Evolutionary conservation across 2,888 invertebrate genomes (phyloP).

Genomic region (Ectemnius lituratus): DNA sequence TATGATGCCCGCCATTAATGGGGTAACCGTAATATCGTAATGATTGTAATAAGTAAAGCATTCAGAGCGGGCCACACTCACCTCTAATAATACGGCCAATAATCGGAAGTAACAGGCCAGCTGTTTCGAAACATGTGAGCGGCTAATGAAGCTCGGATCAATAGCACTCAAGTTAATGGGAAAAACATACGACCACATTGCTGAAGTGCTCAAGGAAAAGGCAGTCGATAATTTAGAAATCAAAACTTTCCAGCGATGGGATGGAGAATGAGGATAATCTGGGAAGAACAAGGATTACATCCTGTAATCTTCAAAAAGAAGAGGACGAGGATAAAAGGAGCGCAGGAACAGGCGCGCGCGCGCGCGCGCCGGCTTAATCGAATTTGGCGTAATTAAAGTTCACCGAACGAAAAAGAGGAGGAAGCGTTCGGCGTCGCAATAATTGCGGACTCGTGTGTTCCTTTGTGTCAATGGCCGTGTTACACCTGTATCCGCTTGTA

Average conservation of each 20-base stretch:
- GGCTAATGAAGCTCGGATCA: not conserved
- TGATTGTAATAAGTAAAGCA: constrained; percentile 28
- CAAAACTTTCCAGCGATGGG: too few relatives aligned
- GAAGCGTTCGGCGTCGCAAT: constrained; percentile 26
- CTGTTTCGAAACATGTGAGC: constrained; percentile 7
- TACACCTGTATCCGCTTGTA: constrained; percentile 62
- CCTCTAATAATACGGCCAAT: constrained; percentile 19
- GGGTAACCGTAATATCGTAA: constrained; percentile 25
- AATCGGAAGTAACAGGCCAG: constrained; percentile 13
- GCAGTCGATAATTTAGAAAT: not conserved
- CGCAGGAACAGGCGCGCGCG: constrained; percentile 25
- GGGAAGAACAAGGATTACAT: too few relatives aligned
- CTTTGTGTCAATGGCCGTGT: constrained; percentile 45
- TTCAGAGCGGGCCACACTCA: constrained; percentile 22
- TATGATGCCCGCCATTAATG: constrained; percentile 15
- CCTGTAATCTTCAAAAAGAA: not conserved
- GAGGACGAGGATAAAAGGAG: not conserved
- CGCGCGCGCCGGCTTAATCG: constrained; percentile 45
- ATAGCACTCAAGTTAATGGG: constrained; percentile 5
- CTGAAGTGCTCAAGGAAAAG: not conserved
- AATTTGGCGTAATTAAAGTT: constrained; percentile 54
- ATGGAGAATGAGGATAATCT: too few relatives aligned
- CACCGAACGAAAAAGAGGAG: constrained; percentile 5
- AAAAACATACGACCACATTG: constrained; percentile 1
- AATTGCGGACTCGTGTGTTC: constrained; percentile 61